phyloP scores from a whole-genome alignment of 37 sponge, comb jelly and placozoan genomes.

The Spongilla lacustris region DNA sequence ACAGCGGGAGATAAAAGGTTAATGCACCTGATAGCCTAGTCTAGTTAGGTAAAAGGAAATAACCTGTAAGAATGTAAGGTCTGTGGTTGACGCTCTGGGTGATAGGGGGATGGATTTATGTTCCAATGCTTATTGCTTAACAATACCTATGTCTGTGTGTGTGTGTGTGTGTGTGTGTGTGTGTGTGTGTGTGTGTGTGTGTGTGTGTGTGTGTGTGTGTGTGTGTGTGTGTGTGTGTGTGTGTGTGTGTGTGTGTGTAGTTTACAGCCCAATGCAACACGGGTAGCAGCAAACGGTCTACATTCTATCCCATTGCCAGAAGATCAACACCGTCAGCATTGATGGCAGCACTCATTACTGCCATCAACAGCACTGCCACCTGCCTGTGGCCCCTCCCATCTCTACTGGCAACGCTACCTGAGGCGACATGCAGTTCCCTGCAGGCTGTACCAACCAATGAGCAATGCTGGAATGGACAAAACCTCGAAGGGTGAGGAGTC shows the following conservation, averaged over 20 bases:
- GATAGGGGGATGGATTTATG: no score
- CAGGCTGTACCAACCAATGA: background rate
- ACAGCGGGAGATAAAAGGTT: no score
- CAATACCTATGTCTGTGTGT: background rate
- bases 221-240: no score
- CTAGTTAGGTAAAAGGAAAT: no score
- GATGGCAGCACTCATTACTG: background rate
- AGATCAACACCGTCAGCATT: background rate
- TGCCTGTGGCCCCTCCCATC: background rate
- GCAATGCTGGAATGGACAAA: conserved; percentile 50
- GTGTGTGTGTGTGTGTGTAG: conserved; percentile 12
- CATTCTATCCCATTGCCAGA: background rate
- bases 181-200: no score
- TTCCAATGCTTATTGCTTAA: no score
- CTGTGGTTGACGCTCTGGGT: no score
- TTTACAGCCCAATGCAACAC: background rate
- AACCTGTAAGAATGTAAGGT: no score
- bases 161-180: no score
- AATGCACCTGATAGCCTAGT: no score
- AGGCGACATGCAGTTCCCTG: background rate
- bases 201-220: no score
- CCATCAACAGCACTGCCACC: conserved; percentile 39
- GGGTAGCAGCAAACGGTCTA: background rate
- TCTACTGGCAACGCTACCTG: conserved; percentile 10
- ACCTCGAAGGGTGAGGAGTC: conserved; percentile 28